phyloP scores from a whole-genome alignment of 2,888 invertebrate species.

The Ceraclea dissimilis region DNA sequence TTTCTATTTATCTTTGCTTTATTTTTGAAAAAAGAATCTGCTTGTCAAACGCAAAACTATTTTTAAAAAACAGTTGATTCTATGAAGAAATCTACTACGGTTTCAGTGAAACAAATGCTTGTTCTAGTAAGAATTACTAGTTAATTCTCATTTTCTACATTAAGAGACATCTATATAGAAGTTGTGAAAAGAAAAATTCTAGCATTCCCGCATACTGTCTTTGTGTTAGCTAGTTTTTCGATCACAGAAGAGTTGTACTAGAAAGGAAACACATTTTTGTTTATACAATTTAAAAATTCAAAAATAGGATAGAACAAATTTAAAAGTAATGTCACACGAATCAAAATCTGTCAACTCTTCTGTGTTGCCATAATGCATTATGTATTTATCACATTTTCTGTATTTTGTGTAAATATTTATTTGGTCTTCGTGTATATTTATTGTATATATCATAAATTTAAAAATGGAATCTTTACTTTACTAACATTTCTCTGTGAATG shows the following conservation, averaged over 20 bases:
- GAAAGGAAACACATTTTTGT: no score
- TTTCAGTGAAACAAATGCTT: no score
- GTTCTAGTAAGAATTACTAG: no score
- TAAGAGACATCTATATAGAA: neutral
- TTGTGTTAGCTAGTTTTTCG: slow-evolving; percentile 20
- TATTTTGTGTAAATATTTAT: neutral
- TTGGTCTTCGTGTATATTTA: neutral
- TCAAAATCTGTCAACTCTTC: neutral
- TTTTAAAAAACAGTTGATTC: no score
- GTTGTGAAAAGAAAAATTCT: slow-evolving; percentile 18
- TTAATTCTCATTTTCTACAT: no score
- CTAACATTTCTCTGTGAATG: neutral
- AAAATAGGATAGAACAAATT: neutral
- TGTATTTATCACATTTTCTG: neutral
- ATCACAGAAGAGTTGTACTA: slow-evolving; percentile 1
- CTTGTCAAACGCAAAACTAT: no score
- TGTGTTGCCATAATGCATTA: slow-evolving; percentile 3
- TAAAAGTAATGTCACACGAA: neutral
- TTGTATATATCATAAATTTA: neutral
- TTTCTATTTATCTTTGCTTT: neutral
- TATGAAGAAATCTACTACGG: no score
- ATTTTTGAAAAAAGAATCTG: no score
- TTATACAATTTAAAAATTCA: no score
- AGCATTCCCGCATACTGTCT: slow-evolving; percentile 24
- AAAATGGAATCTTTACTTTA: neutral